Evolutionary conservation across 1,140 invertebrate genomes (phyloP), one percentile per base, ranked within the genome.

Genomic region (Drosophila aff.): DNA sequence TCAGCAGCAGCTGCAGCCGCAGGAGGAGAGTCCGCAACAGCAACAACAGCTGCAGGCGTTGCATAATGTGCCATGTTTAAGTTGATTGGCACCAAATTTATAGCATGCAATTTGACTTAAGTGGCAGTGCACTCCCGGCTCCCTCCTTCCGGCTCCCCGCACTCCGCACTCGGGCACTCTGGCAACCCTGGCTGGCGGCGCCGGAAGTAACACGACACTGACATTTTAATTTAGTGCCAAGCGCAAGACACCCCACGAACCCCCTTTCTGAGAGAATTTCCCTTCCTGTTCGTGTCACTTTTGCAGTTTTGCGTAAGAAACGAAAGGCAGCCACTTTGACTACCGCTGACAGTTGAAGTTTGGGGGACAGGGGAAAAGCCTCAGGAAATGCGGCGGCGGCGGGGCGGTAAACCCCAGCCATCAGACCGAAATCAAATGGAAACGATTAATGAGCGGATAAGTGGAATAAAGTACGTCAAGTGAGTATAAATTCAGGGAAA

Each of bases 171-270:
- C 18, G 52, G 53, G 47, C 57, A 38, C 53, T 40, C 43, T 53
- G 65, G 58, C 64, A 50, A 57, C 44, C 36, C 65, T 50, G 57
- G 64, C 74, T 58, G 62, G 21, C 80, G 63, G 31, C 80, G 66
- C 77, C 84, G 84, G 84, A 89, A 89, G 81, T 89, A 89, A 89
- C 84, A 89, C 84, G 84, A 89, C 84, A 89, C 84, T 89, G 84
- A 89, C 84, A 89, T 89, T 89, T 89, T 89, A 89, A 89, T 89
- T 89, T 89, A 89, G 87, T 89, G 84, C 84, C 84, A 79, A 75
- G 77, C 76, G 52, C 83, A 87, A 81, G 40, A 55, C 52, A 31
- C 50, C 47, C n/a, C 26, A 31, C 6, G 28, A 16, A n/a, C 31
- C 10, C 44, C 15, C 38, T 7, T 41, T 41, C 31, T 16, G 21